phyloP scores from a whole-genome alignment of 2,113 vertebrate species.

The Hydropotes inermis region DNA sequence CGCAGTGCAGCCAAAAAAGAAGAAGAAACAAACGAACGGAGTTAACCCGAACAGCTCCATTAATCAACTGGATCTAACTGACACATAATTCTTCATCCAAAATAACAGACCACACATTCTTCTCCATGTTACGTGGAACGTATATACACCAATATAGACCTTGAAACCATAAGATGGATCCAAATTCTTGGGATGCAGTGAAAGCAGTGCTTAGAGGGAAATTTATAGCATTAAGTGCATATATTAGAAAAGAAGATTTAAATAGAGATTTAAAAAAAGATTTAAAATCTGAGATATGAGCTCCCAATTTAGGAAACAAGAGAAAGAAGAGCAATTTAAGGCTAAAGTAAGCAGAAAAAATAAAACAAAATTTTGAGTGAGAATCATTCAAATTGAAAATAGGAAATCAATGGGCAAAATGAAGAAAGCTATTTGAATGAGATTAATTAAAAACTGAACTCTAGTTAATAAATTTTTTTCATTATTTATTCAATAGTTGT shows the following conservation, averaged over 20 bases:
- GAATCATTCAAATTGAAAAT: neutral
- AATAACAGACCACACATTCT: neutral
- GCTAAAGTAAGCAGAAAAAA: neutral
- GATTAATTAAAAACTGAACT: neutral
- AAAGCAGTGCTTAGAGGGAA: neutral
- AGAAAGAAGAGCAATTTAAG: neutral
- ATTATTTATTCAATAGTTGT: neutral
- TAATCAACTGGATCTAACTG: neutral
- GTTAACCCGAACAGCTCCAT: neutral
- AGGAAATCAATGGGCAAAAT: neutral
- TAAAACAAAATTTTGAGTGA: neutral
- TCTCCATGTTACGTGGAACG: neutral
- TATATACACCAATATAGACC: neutral
- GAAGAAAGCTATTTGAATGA: neutral
- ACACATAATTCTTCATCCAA: neutral
- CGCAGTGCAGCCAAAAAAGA: rapidly evolving
- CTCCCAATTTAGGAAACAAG: neutral
- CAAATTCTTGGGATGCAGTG: neutral
- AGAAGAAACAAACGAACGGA: neutral
- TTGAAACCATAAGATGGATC: neutral
- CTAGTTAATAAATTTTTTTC: neutral
- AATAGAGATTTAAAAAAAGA: neutral
- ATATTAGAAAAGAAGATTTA: neutral
- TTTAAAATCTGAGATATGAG: neutral
- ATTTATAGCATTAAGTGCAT: neutral